Base-by-base conservation (phyloP, 2,113 vertebrate species). In the Chunga burmeisteri region DNA sequence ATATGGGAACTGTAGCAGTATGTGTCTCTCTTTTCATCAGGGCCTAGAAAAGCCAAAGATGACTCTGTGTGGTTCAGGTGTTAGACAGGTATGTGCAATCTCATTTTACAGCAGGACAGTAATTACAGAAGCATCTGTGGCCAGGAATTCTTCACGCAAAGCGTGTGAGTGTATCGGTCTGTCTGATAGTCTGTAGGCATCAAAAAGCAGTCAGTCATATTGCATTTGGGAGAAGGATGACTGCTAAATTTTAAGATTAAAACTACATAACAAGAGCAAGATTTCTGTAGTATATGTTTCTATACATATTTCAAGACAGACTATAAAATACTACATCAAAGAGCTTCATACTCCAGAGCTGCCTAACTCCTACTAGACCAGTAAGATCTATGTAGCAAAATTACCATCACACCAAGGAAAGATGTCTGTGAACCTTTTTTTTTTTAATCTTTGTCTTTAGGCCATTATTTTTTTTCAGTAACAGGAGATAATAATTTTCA, bases 251-350 rank as follows among this genome's bases (percentile, higher is more conserved):
- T 58, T 89, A 86, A 66, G 68, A 85, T 34, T 86, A 42, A 62
- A 91, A 91, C 87, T 81, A 59, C n/a, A 8, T 26, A 80, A 56
- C 26, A 82, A 56, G 44, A 85, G 70, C 16, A 74, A 65, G 29
- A 68, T 63, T 75, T 83, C 44, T 66, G 30, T 89, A 92, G 61
- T 42, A 56, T 46, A 94, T 23, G 0, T 72, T 91, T 96, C 75
- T 68, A 58, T 32, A 87, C 25, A 6, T 81, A 72, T 93, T 82
- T 96, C 90, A 94, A 89, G 90, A 92, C 36, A 90, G 38, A 73
- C n/a, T 70, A 36, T 81, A 78, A 93, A 97, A 56, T 88, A 81
- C 61, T 42, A 30, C 86, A 93, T 87, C 71, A 75, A 94, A 97
- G 52, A 74, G 42, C 84, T 95, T 40, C 88, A 49, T 36, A 52